Evolutionary conservation across 2,888 invertebrate genomes (phyloP).

Genomic region (Buathra laborator): DNA sequence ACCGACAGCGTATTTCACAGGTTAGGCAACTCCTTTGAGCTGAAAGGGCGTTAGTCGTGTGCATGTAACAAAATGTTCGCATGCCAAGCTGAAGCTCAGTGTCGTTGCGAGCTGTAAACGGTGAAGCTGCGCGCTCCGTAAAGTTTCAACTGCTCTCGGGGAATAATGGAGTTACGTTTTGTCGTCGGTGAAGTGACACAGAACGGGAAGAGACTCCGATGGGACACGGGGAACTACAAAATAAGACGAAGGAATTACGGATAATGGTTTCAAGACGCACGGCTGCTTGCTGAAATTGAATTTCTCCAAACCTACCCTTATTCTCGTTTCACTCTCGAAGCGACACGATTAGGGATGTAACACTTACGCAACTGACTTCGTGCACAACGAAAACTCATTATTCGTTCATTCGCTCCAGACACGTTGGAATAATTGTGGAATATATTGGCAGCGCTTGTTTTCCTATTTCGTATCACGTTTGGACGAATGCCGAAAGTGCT

Average conservation of each 20-base stretch:
- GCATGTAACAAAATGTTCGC: not conserved
- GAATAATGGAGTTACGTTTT: slow-evolving; percentile 38
- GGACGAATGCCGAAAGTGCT: too few relatives aligned
- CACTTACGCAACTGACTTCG: not conserved
- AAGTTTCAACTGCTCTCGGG: slow-evolving; percentile 12
- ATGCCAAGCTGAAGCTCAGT: not conserved
- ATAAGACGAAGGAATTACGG: slow-evolving; percentile 37
- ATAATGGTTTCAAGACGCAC: slow-evolving; percentile 60
- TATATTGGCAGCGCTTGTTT: too few relatives aligned
- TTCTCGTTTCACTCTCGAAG: slow-evolving; percentile 27
- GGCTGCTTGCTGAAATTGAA: slow-evolving; percentile 57
- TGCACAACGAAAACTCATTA: not conserved
- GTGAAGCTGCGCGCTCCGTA: not conserved
- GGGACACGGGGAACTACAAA: slow-evolving; percentile 21
- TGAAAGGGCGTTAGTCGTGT: not conserved
- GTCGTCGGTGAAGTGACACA: slow-evolving; percentile 2
- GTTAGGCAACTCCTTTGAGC: not conserved
- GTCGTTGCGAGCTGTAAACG: not conserved
- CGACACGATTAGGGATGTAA: not conserved
- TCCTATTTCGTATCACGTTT: too few relatives aligned
- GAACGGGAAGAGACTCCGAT: slow-evolving; percentile 16
- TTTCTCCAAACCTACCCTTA: slow-evolving; percentile 36
- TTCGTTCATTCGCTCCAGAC: not conserved
- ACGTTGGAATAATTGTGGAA: not conserved
- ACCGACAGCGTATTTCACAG: not conserved